phyloP scores from a whole-genome alignment of 2,888 invertebrate genomes.

The Loripinus fragilis region DNA sequence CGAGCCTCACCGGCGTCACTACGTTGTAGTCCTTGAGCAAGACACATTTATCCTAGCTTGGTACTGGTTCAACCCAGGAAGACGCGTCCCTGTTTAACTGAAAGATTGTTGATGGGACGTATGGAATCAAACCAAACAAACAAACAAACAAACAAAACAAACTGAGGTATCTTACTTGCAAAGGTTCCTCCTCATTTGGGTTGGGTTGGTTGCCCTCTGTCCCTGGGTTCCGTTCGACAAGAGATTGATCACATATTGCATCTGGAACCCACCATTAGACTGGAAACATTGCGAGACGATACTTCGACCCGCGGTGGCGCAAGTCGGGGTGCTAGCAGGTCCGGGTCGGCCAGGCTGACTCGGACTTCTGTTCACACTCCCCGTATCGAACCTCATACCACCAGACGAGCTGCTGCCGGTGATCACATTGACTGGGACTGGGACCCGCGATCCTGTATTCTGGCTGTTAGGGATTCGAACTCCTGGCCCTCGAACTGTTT shows the following conservation, averaged over 20 bases:
- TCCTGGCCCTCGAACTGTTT: not conserved
- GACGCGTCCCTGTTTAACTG: too few species aligned
- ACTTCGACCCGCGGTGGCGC: constrained; percentile 37
- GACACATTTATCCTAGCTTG: too few species aligned
- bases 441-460: not conserved
- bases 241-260: constrained; percentile 48
- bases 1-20: too few species aligned
- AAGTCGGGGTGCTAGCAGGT: constrained; percentile 18
- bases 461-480: not conserved
- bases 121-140: too few species aligned
- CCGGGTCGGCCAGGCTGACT: not conserved
- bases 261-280: constrained; percentile 51
- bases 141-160: too few species aligned
- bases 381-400: not conserved
- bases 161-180: constrained; percentile 38
- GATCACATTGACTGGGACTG: not conserved
- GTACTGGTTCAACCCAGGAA: too few species aligned
- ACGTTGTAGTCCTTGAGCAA: too few species aligned
- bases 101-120: too few species aligned
- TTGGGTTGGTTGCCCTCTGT: constrained; percentile 43
- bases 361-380: not conserved
- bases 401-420: constrained; percentile 1
- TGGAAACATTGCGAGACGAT: constrained; percentile 47
- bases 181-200: constrained; percentile 35
- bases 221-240: constrained; percentile 51